Evolutionary conservation across 2,113 vertebrate species (phyloP).

Genomic region (Peromyscus polionotus): DNA sequence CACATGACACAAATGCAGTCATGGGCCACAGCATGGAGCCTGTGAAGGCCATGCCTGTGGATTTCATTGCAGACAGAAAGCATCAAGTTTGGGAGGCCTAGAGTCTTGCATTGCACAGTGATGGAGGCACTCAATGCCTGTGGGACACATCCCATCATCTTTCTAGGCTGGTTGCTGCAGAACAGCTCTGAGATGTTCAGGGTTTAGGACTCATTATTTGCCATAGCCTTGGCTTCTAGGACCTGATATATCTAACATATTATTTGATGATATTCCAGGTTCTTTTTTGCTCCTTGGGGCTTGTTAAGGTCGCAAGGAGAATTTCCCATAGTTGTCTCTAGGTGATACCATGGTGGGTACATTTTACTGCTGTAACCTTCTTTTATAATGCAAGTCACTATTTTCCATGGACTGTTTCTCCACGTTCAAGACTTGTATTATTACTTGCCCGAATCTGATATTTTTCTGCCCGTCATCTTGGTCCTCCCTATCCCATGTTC

Average conservation of each 20-base stretch:
- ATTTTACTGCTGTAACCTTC: not conserved
- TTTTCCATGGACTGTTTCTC: not conserved
- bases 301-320: not conserved
- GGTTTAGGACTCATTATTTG: not conserved
- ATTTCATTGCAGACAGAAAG: not conserved
- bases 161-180: not conserved
- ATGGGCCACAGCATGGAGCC: not conserved
- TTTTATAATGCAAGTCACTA: not conserved
- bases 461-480: not conserved
- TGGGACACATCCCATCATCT: not conserved
- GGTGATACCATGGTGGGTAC: not conserved
- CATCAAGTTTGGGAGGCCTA: not conserved
- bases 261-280: not conserved
- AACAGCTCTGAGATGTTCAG: not conserved
- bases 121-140: not conserved
- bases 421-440: not conserved
- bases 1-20: accelerated
- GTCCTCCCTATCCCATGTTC: not conserved
- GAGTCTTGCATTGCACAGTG: not conserved
- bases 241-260: not conserved
- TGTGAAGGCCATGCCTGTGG: not conserved
- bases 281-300: not conserved
- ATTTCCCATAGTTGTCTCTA: not conserved
- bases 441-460: not conserved
- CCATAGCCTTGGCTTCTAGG: not conserved